Conservation (phyloP, 2,888 invertebrate genomes). For the Tipula unca region DNA sequence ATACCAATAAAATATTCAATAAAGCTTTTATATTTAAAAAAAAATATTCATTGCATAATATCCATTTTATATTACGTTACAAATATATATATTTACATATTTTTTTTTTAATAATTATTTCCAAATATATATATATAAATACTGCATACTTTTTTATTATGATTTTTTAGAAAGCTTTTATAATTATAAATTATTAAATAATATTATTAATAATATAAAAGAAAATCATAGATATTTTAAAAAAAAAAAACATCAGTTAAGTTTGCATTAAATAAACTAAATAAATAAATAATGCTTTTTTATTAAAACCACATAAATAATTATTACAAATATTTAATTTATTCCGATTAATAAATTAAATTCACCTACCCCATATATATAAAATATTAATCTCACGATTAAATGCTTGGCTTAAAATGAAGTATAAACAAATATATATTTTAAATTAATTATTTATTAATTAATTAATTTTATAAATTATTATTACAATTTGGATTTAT, state of each 20-base stretch:
- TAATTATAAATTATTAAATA: background rate
- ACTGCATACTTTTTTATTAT: constrained; percentile 8
- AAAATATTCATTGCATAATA: background rate
- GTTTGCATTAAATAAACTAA: background rate
- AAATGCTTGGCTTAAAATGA: constrained; percentile 14
- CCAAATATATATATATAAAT: background rate
- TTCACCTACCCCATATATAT: background rate
- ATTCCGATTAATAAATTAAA: background rate
- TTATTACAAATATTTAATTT: background rate
- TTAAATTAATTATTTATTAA: background rate
- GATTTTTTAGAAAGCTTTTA: background rate
- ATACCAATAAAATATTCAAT: background rate
- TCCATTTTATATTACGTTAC: background rate
- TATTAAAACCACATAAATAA: background rate
- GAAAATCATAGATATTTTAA: background rate
- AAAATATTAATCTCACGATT: background rate
- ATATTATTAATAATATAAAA: background rate
- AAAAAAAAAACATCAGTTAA: background rate
- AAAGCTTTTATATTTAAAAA: background rate
- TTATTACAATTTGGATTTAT: background rate
- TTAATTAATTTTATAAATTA: background rate
- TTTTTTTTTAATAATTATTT: background rate
- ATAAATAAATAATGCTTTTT: background rate
- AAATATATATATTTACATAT: background rate
- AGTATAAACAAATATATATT: background rate